A percentile compares a stretch with the other conserved stretches of the same genome.
Conservation (phyloP, 2,888 invertebrate species). For the Stenoptilia bipunctidactyla region DNA sequence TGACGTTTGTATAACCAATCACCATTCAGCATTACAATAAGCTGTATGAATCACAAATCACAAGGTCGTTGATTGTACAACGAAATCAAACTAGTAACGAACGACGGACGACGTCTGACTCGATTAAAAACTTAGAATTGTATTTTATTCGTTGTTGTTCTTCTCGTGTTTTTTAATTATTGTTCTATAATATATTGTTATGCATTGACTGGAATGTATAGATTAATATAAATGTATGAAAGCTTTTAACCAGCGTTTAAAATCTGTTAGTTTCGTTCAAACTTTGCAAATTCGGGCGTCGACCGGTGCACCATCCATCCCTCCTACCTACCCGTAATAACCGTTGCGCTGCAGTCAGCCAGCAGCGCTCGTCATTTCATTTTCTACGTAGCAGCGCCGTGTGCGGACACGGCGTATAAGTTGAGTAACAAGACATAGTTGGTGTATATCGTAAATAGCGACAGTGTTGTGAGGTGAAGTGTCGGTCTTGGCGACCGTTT, state of each 20-base stretch:
- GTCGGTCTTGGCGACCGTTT: conserved; percentile 67
- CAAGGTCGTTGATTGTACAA: no score
- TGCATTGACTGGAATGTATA: no score
- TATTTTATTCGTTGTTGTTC: no score
- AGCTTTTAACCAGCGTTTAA: no score
- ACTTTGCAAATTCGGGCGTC: conserved; percentile 62
- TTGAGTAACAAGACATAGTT: conserved; percentile 25
- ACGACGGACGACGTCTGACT: no score
- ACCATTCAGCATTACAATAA: no score
- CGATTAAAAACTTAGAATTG: no score
- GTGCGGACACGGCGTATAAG: conserved; percentile 34
- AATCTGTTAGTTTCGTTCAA: conserved; percentile 19
- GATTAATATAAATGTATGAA: no score
- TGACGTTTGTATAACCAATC: no score
- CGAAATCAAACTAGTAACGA: no score
- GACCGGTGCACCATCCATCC: conserved; percentile 62
- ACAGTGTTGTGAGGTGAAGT: conserved; percentile 58
- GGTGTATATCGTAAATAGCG: conserved; percentile 24
- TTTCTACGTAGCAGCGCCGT: conserved; percentile 52
- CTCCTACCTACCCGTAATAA: conserved; percentile 57
- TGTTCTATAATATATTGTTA: conserved; percentile 6
- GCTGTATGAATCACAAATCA: no score
- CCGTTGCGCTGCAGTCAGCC: conserved; percentile 40
- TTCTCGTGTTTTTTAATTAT: no score
- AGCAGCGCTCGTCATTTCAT: conserved; percentile 54